Evolutionary conservation across 2,113 vertebrate species (phyloP).

Genomic region (Xerus inauris): DNA sequence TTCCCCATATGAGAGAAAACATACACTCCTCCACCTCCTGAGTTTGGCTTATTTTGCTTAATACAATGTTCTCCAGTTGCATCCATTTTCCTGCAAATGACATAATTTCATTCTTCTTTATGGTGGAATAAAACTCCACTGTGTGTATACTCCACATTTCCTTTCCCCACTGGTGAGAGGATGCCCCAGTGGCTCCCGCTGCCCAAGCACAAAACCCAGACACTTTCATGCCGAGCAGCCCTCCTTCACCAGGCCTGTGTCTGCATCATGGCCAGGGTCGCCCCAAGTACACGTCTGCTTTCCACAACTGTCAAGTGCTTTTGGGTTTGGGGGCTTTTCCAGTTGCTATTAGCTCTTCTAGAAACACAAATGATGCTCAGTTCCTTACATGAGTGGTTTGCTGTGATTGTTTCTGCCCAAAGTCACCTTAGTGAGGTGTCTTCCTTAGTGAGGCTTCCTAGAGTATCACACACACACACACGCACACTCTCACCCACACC

Average conservation of each 20-base stretch:
- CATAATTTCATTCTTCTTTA: too few species aligned
- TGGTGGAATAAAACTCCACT: too few species aligned
- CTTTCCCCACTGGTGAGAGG: too few species aligned
- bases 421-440: neutral
- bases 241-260: neutral
- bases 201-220: neutral
- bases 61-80: too few species aligned
- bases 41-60: too few species aligned
- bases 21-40: too few species aligned
- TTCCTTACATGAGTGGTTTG: neutral
- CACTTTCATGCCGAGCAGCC: neutral
- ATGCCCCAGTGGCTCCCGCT: neutral
- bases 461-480: neutral
- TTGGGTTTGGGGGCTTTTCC: neutral
- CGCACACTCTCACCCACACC: neutral
- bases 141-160: too few species aligned
- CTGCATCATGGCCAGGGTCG: neutral
- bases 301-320: neutral
- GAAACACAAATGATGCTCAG: neutral
- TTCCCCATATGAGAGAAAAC: too few species aligned
- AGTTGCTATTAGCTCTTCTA: constrained; percentile 8
- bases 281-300: neutral
- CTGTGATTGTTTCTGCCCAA: constrained; percentile 31
- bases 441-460: neutral
- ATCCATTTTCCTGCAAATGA: too few species aligned